Percentiles rank a stretch among this genome's conserved stretches.
These are phyloP conservation scores for Ceyx cyanopectus DNA, from an alignment of 2,113 vertebrate genomes.

Conservation along the genomic window DNA sequence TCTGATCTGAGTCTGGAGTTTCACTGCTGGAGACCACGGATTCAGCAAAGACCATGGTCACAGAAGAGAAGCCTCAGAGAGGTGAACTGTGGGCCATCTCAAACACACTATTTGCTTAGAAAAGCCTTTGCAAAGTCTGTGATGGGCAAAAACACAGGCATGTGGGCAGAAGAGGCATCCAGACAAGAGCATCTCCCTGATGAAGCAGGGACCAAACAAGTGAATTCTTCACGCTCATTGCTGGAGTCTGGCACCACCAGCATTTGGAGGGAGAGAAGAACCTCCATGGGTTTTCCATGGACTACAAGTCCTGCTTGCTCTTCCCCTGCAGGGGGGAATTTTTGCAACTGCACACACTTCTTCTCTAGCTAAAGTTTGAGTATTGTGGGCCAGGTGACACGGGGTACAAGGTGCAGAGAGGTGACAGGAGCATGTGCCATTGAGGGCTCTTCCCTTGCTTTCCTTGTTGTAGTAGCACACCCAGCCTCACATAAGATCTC, in stretches of 20 bases:
- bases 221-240: background rate
- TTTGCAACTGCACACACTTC: background rate
- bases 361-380: background rate
- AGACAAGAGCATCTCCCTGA: background rate
- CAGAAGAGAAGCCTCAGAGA: background rate
- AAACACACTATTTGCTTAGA: background rate
- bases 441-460: background rate
- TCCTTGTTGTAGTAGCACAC: background rate
- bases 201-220: background rate
- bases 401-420: background rate
- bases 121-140: background rate
- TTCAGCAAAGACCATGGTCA: background rate
- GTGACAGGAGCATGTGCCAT: background rate
- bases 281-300: background rate
- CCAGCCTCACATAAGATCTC: background rate
- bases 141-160: background rate
- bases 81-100: too few species aligned
- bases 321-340: background rate
- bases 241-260: background rate
- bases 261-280: accelerated
- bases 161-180: background rate
- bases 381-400: accelerated
- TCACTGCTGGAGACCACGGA: background rate
- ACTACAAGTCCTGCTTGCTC: background rate
- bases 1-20: background rate